Evolutionary conservation across 2,113 vertebrate genomes (phyloP), one percentile per base, ranked within the genome.

Genomic region (Ursus arctos): DNA sequence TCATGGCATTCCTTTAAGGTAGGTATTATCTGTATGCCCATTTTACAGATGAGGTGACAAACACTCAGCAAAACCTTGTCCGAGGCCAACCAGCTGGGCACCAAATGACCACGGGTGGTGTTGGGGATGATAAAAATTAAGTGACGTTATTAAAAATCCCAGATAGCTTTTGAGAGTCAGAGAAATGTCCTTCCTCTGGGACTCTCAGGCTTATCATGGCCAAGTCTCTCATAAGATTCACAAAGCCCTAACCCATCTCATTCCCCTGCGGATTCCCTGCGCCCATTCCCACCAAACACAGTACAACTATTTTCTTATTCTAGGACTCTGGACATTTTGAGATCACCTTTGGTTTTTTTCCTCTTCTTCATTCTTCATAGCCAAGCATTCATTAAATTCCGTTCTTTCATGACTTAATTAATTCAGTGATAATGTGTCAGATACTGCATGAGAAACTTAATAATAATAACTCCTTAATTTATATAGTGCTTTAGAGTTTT

Each of bases 381-480:
- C 6, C 33, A 86, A 72, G 83, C 40, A 80, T 96, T 92, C 89
- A 93, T 69, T 94, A 97, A 79, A 85, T 77, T 79, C 13, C 8
- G 4, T 72, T 90, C 76, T 94, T 94, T 94, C 15, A 87, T 87
- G 90, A 53, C 79, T 96, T 95, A 85, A 88, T 91, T 95, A 91
- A 93, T 91, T 93, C 43, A 79, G 76, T 57, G 69, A 59, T 71
- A 95, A 92, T 87, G 69, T 90, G 83, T 91, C 94, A 95, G 59
- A 92, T 87, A 80, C 31, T 72, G 61, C 67, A 55, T 21, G 79
- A 96, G 69, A 94, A 90, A 79, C 79, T 94, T 85, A 91, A 92
- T 63, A 95, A 90, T 91, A 94, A 89, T 72, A 83, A 36, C 67
- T 81, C 47, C 69, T 95, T 96, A 83, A 96, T 97, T 97, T 87